Base-by-base conservation (phyloP, 2,113 vertebrate genomes). In the Hippocampus zosterae region DNA sequence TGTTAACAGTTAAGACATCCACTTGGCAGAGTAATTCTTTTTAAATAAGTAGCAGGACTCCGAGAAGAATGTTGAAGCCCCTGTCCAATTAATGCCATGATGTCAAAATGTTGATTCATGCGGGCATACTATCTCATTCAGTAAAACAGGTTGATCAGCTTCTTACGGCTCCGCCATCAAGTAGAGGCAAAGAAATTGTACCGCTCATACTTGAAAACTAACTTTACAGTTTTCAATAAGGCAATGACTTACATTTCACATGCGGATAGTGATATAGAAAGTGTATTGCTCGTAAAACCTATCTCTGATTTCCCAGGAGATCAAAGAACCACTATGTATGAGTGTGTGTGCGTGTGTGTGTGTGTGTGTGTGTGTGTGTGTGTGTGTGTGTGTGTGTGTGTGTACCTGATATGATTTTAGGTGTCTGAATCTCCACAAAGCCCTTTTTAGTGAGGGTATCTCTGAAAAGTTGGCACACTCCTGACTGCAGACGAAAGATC, bases 401-500 rank as follows among this genome's bases (percentile, higher is more conserved):
- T 61, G 67, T 93, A 98, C 96, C 97, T 87, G 97, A 98, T 88
- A 99, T 98, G 72, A 99, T 98, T 93, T 98, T 98, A 60, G 96
- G 96, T 74, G 96, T 98, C 83, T 98, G 97, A 87, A 98, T 96
- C 92, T 99, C 96, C 91, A 98, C 93, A 89, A 98, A 99, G 84
- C 94, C 95, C 85, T 96, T 98, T 67, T 87, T 91, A 90, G 88
- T 93, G 72, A 98, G 93, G 50, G 94, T 97, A 87, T 98, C 95
- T 89, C 96, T 93, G 91, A 98, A 98, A 85, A 96, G 95, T 87
- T 94, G 93, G 90, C 97, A 98, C 73, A 98, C 94, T 29, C 95
- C 95, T 13, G 95, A 95, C 88, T 97, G 95, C 82, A 98, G 93
- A 76, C 89, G 92, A 80, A 98, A 98, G 84, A 98, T 68, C 67